Evolutionary conservation across 2,888 invertebrate genomes (phyloP), one percentile per base, ranked within the genome.

Genomic region (Trissoscelio sp.): DNA sequence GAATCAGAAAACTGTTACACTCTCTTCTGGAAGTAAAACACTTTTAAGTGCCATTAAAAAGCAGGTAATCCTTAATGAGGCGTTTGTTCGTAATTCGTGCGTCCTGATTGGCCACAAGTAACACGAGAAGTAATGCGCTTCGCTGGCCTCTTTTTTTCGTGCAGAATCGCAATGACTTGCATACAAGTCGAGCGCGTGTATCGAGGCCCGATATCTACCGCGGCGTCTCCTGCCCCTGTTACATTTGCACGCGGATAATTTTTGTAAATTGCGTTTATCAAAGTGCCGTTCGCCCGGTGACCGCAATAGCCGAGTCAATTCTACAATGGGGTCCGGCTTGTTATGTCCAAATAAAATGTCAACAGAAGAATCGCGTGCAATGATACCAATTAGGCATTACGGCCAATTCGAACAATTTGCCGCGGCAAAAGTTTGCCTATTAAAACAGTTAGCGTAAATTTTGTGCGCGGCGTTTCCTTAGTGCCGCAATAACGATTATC

Each of bases 101-200:
- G 55, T 18, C 22, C 31, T 9, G 55, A 51, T 48, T 60, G 69
- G 60, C 44, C 44, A 34, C 72, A 81, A 75, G 85, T 85, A 85
- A 85, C 79, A 85, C 85, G 83, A 82, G 85, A 66, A 83, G 85
- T 75, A 83, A 85, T 78, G 51, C 62, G 60, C 73, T 44, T 57
- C 46, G 24, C 73, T 46, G 14, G 28, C 37, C 28, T n/a, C 6
- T 12, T 51, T 74, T 79, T 79, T 74, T 67, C 73, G 55, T 14
- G 16, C 31, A 48, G 53, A 74, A 46, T 73, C 44, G 78, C 70
- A 62, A 72, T 64, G 62, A 78, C 57, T 46, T 39, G 55, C 37
- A 42, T 44, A 48, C 31, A 66, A 51, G 66, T n/a, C 44, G 42
- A n/a, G n/a, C n/a, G n/a, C n/a, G n/a, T n/a, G n/a, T n/a, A 12